Percentiles rank a stretch among this genome's conserved stretches.
Evolutionary conservation across 2,113 vertebrate genomes (phyloP).

Genomic region (Sialia sialis): DNA sequence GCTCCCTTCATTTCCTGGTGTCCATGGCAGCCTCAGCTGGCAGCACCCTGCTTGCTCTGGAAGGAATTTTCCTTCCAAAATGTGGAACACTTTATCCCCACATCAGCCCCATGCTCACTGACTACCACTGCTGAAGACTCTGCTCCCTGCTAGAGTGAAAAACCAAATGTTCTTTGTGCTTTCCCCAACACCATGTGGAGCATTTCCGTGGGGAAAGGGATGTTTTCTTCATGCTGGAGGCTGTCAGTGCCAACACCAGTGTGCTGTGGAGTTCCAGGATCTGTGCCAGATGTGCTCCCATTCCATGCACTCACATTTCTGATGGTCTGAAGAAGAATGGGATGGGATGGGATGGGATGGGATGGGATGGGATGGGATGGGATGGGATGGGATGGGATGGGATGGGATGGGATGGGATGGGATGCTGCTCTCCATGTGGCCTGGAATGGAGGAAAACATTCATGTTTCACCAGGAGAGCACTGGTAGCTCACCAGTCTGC

Average conservation of each 20-base stretch:
- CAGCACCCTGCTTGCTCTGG: not conserved
- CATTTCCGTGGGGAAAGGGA: not conserved
- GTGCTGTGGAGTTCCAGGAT: not conserved
- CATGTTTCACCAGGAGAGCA: not conserved
- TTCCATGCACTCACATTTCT: not conserved
- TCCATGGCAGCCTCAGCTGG: not conserved
- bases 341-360: not conserved
- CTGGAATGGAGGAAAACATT: not conserved
- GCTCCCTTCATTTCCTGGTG: not conserved
- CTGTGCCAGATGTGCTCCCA: rapidly evolving
- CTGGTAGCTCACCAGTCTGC: not conserved
- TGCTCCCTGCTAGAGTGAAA: not conserved
- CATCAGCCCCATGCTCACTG: not conserved
- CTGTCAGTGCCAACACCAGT: not conserved
- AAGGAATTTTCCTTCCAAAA: not conserved
- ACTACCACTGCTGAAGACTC: not conserved
- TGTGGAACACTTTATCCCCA: not conserved
- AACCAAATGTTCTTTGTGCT: not conserved
- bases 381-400: not conserved
- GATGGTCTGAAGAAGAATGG: not conserved
- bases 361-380: not conserved
- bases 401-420: not conserved
- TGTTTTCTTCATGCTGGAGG: not conserved
- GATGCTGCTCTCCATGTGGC: not conserved
- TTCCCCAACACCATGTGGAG: not conserved